phyloP scores from a whole-genome alignment of 2,888 invertebrate genomes.

The Diadromus collaris region DNA sequence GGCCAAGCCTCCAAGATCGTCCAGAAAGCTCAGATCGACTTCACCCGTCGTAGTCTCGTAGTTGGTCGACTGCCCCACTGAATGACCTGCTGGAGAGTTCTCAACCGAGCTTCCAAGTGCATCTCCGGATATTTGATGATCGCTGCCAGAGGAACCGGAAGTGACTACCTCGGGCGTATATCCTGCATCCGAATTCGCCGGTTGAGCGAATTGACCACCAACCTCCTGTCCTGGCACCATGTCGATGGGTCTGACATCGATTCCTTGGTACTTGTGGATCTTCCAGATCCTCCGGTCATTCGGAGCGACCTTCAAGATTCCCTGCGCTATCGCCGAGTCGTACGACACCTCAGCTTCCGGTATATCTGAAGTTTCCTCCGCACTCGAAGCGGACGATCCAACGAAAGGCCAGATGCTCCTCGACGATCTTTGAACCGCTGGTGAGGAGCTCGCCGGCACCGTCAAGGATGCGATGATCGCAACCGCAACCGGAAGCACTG shows the following conservation, averaged over 20 bases:
- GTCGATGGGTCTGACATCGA: slow-evolving; percentile 62
- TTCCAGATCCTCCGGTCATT: slow-evolving; percentile 64
- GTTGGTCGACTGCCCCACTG: not conserved
- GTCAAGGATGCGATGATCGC: not conserved
- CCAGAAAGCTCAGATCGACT: slow-evolving; percentile 62
- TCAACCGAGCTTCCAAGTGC: not conserved
- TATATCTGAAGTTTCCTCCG: not conserved
- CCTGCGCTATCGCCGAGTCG: slow-evolving; percentile 1
- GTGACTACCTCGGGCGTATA: not conserved
- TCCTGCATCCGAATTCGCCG: not conserved
- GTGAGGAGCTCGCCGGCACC: not conserved
- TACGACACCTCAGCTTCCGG: slow-evolving; percentile 1
- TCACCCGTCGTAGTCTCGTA: slow-evolving; percentile 14
- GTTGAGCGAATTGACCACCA: not conserved
- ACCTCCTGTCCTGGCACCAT: slow-evolving; percentile 14
- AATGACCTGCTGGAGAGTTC: slow-evolving; percentile 2
- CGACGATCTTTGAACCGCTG: not conserved
- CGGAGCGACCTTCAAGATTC: slow-evolving; percentile 42
- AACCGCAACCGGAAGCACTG: slow-evolving; percentile 4
- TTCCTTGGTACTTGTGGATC: slow-evolving; percentile 64
- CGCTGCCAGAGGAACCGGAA: not conserved
- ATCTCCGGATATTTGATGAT: not conserved
- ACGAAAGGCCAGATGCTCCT: slow-evolving; percentile 44
- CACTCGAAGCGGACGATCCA: not conserved
- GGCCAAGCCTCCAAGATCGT: slow-evolving; percentile 62